Conservation (phyloP, 2,888 invertebrate genomes). For the Chouioia cunea region DNA sequence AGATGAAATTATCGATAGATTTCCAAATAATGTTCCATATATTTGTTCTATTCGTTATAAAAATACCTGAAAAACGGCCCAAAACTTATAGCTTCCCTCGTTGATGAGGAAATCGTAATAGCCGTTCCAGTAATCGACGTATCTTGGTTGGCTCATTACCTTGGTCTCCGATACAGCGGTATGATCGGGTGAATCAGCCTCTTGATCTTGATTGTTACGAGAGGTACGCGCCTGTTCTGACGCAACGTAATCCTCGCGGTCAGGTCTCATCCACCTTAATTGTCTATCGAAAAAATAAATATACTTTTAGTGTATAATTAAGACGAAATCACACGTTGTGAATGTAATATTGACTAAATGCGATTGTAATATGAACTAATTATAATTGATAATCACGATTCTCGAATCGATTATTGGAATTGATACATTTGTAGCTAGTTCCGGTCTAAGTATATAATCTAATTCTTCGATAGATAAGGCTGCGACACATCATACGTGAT, state of each 20-base stretch:
- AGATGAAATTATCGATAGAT: no score
- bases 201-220: slow-evolving; percentile 26
- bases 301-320: neutral
- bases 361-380: no score
- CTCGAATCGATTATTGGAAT: no score
- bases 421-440: no score
- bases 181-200: slow-evolving; percentile 52
- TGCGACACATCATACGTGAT: no score
- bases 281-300: slow-evolving; percentile 49
- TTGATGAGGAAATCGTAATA: slow-evolving; percentile 91
- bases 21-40: neutral
- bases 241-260: slow-evolving; percentile 22
- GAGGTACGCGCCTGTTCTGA: no score
- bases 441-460: no score
- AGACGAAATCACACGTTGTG: no score
- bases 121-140: slow-evolving; percentile 75
- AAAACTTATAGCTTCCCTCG: slow-evolving; percentile 90
- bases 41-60: no score
- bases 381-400: no score
- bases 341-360: no score
- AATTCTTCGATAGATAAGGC: no score
- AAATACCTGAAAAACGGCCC: slow-evolving; percentile 86
- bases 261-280: slow-evolving; percentile 50
- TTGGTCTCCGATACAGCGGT: slow-evolving; percentile 64
- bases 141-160: slow-evolving; percentile 73